phyloP scores from a whole-genome alignment of 1,140 invertebrate genomes.

The Caerostris darwini region DNA sequence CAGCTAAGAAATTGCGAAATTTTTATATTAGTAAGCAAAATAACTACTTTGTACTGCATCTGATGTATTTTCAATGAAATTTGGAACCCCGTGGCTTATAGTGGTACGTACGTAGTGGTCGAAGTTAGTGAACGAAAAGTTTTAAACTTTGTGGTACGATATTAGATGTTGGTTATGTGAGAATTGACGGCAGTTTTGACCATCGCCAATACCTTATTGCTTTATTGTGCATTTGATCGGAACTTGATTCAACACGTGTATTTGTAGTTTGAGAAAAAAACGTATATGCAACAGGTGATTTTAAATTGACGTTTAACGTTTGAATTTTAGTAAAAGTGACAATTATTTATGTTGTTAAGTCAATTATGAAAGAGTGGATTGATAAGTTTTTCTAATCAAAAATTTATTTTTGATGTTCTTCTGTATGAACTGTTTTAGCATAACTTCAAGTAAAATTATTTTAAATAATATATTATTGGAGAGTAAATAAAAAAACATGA shows the following conservation, averaged over 20 bases:
- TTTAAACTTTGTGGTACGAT: neutral
- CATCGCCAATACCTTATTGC: neutral
- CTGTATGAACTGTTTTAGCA: too few relatives aligned
- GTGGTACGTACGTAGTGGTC: neutral
- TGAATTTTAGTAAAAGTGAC: too few relatives aligned
- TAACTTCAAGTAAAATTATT: neutral
- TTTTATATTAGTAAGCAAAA: too few relatives aligned
- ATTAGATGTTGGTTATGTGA: too few relatives aligned
- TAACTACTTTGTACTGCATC: too few relatives aligned
- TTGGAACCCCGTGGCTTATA: too few relatives aligned
- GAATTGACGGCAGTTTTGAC: neutral
- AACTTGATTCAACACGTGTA: slow-evolving; percentile 33
- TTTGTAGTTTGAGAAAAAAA: slow-evolving; percentile 14
- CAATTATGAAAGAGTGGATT: neutral
- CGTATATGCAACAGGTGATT: slow-evolving; percentile 15
- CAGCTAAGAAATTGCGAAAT: too few relatives aligned
- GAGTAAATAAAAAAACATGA: too few relatives aligned
- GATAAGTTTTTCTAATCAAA: neutral
- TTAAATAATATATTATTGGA: neutral
- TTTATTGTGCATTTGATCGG: neutral
- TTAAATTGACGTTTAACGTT: neutral
- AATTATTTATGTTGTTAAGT: neutral
- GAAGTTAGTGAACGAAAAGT: neutral
- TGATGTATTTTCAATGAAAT: too few relatives aligned
- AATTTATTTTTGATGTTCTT: neutral